A percentile compares a stretch with the other conserved stretches of the same genome.
Evolutionary conservation across 2,113 vertebrate genomes (phyloP).

Genomic region (Clarias macrocephalus): DNA sequence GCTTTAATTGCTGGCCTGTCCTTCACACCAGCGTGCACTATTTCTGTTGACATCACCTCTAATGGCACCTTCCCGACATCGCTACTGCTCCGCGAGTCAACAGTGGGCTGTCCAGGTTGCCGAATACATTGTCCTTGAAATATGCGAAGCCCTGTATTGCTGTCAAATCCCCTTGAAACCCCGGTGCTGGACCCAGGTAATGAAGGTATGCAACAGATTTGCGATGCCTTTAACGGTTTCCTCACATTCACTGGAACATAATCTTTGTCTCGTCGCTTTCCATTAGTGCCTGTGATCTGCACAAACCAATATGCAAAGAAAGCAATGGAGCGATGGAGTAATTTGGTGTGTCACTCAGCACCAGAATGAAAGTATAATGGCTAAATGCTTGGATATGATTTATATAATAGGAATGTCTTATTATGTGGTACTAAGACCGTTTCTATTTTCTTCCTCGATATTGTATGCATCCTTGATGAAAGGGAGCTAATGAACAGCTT

Average conservation of each 20-base stretch:
- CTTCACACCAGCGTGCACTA: slow-evolving; percentile 52
- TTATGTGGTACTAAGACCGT: slow-evolving; percentile 64
- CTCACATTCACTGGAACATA: slow-evolving; percentile 69
- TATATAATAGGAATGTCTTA: slow-evolving; percentile 70
- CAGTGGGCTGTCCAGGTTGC: slow-evolving; percentile 40
- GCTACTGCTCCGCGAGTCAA: slow-evolving; percentile 40
- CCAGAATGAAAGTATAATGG: slow-evolving; percentile 66
- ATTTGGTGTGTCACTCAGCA: slow-evolving; percentile 71
- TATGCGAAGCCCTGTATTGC: slow-evolving; percentile 43
- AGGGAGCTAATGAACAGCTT: slow-evolving; percentile 73
- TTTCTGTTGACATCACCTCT: slow-evolving; percentile 50
- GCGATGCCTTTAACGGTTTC: slow-evolving; percentile 63
- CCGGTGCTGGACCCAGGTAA: slow-evolving; percentile 63
- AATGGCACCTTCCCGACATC: slow-evolving; percentile 54
- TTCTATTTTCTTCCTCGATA: slow-evolving; percentile 66
- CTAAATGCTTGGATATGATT: slow-evolving; percentile 71
- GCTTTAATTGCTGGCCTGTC: slow-evolving; percentile 53
- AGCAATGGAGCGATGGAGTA: slow-evolving; percentile 68
- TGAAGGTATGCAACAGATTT: slow-evolving; percentile 63
- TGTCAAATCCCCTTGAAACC: slow-evolving; percentile 51
- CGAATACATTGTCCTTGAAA: slow-evolving; percentile 52
- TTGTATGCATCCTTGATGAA: slow-evolving; percentile 69
- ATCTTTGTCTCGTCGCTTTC: slow-evolving; percentile 73
- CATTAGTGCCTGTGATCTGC: slow-evolving; percentile 71
- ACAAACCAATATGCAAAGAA: slow-evolving; percentile 71